These are phyloP conservation scores for Bellardia pandia DNA, from an alignment of 2,888 invertebrate species.

Conservation along the genomic window DNA sequence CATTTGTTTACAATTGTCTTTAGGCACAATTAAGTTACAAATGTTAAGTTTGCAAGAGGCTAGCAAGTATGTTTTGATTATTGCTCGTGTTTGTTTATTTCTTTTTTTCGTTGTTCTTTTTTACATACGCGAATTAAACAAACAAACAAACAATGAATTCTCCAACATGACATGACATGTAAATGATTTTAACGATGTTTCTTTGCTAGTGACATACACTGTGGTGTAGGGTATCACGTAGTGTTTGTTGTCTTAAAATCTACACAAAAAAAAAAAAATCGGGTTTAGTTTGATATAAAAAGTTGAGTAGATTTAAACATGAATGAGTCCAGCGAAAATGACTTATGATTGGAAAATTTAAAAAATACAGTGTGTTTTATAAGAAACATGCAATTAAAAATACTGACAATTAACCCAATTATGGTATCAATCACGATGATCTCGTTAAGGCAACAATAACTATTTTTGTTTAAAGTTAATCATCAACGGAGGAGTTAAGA, in stretches of 20 bases:
- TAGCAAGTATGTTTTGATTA: conserved; percentile 44
- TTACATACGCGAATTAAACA: conserved; percentile 15
- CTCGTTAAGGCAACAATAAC: too few relatives aligned
- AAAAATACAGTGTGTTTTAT: background rate
- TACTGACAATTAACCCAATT: too few relatives aligned
- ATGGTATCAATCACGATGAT: too few relatives aligned
- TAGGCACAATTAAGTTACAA: conserved; percentile 70
- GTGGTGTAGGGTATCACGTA: conserved; percentile 27
- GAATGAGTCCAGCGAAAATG: background rate
- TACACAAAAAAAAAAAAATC: background rate
- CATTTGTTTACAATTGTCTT: conserved; percentile 71
- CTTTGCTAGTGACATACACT: conserved; percentile 12
- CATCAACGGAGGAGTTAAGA: too few relatives aligned
- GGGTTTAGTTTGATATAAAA: background rate
- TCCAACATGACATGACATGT: conserved; percentile 38
- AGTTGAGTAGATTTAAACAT: background rate
- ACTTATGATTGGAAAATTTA: background rate
- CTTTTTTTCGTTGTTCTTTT: background rate
- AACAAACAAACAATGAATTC: conserved; percentile 41
- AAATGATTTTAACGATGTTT: conserved; percentile 40
- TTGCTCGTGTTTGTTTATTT: conserved; percentile 14
- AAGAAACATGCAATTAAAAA: background rate
- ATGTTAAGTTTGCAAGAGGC: conserved; percentile 42
- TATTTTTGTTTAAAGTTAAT: too few relatives aligned
- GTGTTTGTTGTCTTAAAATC: background rate